phyloP scores from a whole-genome alignment of 1,140 invertebrate species.

The Saccostrea cuccullata region DNA sequence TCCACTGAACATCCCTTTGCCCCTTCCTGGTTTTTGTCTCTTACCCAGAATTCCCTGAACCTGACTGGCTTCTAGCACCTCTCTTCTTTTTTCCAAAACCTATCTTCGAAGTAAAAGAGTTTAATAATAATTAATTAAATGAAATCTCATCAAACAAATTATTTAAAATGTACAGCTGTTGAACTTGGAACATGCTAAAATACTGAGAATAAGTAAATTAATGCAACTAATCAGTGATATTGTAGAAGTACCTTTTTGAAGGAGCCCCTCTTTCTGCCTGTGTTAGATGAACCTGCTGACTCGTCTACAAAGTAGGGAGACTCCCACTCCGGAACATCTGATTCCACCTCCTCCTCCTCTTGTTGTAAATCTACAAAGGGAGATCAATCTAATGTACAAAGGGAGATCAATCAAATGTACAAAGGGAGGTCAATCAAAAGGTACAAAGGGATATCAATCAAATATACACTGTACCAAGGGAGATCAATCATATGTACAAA shows the following conservation, averaged over 20 bases:
- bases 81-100: slow-evolving; percentile 45
- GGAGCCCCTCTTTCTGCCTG: slow-evolving; percentile 44
- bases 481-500: neutral
- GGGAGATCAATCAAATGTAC: too few species aligned
- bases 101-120: neutral
- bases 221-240: too few species aligned
- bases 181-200: too few species aligned
- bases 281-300: slow-evolving; percentile 22
- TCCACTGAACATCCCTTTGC: too few species aligned
- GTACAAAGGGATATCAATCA: neutral
- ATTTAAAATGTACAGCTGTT: too few species aligned
- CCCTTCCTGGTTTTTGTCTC: neutral
- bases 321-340: slow-evolving; percentile 53
- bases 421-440: too few species aligned
- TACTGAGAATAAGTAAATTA: neutral
- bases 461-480: slow-evolving; percentile 31
- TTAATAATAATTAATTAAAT: neutral
- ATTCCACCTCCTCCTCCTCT: slow-evolving; percentile 40
- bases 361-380: slow-evolving; percentile 42
- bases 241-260: slow-evolving; percentile 44
- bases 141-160: too few species aligned
- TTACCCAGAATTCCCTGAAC: slow-evolving; percentile 26
- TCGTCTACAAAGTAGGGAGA: slow-evolving; percentile 56
- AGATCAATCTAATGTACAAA: too few species aligned
- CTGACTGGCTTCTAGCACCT: slow-evolving; percentile 19